phyloP scores from a whole-genome alignment of 2,888 invertebrate species.

The Hemicrepidius hirtus region DNA sequence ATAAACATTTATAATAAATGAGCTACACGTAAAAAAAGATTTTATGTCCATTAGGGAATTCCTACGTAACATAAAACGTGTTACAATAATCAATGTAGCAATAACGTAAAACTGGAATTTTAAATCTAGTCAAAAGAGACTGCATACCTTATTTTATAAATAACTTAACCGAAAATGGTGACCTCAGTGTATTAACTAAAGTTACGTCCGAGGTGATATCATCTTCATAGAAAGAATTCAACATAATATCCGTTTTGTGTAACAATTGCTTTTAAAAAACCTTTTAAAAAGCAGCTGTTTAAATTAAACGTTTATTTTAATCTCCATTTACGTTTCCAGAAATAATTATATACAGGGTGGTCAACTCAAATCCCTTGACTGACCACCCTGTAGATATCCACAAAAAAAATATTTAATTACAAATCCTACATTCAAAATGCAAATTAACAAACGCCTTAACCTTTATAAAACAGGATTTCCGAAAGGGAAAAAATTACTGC shows the following conservation, averaged over 20 bases:
- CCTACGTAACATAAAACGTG: background rate
- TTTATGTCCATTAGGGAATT: background rate
- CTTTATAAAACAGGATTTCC: constrained; percentile 2
- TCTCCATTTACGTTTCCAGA: too few species aligned
- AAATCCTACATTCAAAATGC: background rate
- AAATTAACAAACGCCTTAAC: background rate
- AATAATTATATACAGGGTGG: too few species aligned
- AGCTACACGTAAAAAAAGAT: too few species aligned
- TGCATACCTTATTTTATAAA: constrained; percentile 26
- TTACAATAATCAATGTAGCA: background rate
- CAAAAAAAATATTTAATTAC: background rate
- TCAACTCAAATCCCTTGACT: too few species aligned
- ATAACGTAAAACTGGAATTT: constrained; percentile 18
- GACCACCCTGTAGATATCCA: too few species aligned
- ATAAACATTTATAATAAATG: too few species aligned
- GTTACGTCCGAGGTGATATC: constrained; percentile 17
- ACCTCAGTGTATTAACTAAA: constrained; percentile 20
- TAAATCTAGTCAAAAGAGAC: constrained; percentile 16
- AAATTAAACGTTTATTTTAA: constrained; percentile 7
- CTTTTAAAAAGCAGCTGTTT: constrained; percentile 20
- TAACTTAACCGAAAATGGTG: constrained; percentile 28
- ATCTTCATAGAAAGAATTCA: constrained; percentile 27
- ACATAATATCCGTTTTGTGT: constrained; percentile 7
- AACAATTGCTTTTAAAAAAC: constrained; percentile 25
- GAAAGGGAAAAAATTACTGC: constrained; percentile 6